Evolutionary conservation across 37 sponge, comb jelly and placozoan genomes (phyloP), one percentile per base, ranked within the genome.

Genomic region (Chondrilla cf. caribensis): DNA sequence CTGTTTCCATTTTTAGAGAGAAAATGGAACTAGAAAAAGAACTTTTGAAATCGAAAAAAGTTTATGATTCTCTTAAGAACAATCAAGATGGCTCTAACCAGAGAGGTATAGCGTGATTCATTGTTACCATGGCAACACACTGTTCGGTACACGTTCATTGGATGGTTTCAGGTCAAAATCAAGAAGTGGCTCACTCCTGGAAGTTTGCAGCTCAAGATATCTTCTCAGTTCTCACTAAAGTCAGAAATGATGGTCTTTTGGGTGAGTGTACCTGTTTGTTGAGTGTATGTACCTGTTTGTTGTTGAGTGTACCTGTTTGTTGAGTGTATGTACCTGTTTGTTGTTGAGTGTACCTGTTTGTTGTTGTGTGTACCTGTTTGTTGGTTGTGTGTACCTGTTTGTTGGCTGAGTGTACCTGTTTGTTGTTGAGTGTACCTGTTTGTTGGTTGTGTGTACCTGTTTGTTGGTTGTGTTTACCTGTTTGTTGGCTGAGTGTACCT

Each of bases 201-300:
- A 90, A 85, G 72, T 85, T 70, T 78, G 90, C 90, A 38, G 86
- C 86, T 22, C 79, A 28, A 42, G 90, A 90, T 33, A 85, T 90
- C 6, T 82, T 47, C 62, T 59, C 37, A 38, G 44, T 90, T 64
- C 80, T 90, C n/a, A n/a, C 59, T 35, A 66, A 70, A 83, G 83
- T 70, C 38, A 41, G 83, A 3, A 60, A 72, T 26, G 70, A 37
- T 54, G 83, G 83, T 4, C 26, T 54, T 51, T 28, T 60, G 11
- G 73, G 73, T 70, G 9, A 70, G 71, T 70, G 24, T 65, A 18
- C 18, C 14, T 15, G 9, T 11, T 11, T 6, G 51, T 14, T 47
- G 51, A 47, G 11, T 33, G 3, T 70, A 6, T 70, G 37, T 60
- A 60, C 64, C 7, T 19, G 29, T 47, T 11, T 14, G 9, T 47